Conservation (phyloP, 2,113 vertebrate species). For the Dasypus novemcinctus region DNA sequence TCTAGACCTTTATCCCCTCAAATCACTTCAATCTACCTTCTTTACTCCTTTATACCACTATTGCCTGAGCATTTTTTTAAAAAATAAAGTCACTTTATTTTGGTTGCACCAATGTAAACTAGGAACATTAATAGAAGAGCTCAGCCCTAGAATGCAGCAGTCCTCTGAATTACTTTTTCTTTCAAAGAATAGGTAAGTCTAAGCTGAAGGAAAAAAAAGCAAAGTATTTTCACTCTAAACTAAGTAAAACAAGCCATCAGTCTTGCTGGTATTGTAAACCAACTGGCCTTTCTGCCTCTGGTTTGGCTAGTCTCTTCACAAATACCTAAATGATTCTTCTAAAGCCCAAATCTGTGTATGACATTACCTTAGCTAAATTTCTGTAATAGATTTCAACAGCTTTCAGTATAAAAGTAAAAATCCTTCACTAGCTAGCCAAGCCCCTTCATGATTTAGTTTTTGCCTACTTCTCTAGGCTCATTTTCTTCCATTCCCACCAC, state of each 20-base stretch:
- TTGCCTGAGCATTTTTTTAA: background rate
- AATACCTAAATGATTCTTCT: background rate
- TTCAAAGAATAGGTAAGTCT: too few relatives aligned
- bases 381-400: background rate
- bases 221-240: too few relatives aligned
- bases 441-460: background rate
- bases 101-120: too few relatives aligned
- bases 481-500: background rate
- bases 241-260: too few relatives aligned
- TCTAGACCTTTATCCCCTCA: background rate
- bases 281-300: background rate
- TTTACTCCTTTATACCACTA: background rate
- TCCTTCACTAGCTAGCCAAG: background rate
- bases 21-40: background rate
- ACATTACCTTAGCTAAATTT: background rate
- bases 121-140: too few relatives aligned
- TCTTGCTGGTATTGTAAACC: background rate
- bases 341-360: background rate
- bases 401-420: slow-evolving; percentile 22
- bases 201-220: too few relatives aligned
- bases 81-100: background rate
- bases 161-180: too few relatives aligned
- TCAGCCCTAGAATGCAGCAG: too few relatives aligned
- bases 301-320: background rate
- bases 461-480: background rate